A percentile compares a stretch with the other conserved stretches of the same genome.
Evolutionary conservation across 1,140 invertebrate species (phyloP).

Genomic region (Camponotus floridanus): DNA sequence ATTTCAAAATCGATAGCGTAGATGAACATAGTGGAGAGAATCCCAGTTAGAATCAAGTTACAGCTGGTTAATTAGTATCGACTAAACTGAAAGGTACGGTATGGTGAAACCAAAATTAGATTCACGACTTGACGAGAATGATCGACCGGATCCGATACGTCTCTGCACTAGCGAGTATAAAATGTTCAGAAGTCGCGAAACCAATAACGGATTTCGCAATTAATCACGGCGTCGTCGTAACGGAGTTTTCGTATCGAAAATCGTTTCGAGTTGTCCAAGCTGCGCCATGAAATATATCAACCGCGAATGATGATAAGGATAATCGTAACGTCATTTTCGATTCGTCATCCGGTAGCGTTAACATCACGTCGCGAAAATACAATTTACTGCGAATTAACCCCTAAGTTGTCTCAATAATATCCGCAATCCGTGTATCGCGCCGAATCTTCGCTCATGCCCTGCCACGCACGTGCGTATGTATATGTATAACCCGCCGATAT

Average conservation of each 20-base stretch:
- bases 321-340: slow-evolving; percentile 21
- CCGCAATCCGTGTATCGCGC: too few species aligned
- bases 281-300: slow-evolving; percentile 30
- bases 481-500: background rate
- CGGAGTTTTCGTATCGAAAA: slow-evolving; percentile 27
- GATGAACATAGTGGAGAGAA: background rate
- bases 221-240: slow-evolving; percentile 28
- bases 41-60: background rate
- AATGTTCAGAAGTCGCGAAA: slow-evolving; percentile 25
- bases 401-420: slow-evolving; percentile 18
- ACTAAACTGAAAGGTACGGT: background rate
- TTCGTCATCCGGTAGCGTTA: background rate
- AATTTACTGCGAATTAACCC: background rate
- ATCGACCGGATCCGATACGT: background rate
- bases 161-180: slow-evolving; percentile 11
- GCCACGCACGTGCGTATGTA: background rate
- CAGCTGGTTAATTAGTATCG: slow-evolving; percentile 10
- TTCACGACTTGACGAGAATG: slow-evolving; percentile 6
- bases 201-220: slow-evolving; percentile 37
- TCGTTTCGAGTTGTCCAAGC: slow-evolving; percentile 15
- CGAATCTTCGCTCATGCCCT: background rate
- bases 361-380: background rate
- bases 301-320: background rate
- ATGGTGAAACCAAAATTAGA: slow-evolving; percentile 30
- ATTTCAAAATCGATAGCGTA: too few species aligned